Evolutionary conservation across 2,113 vertebrate species (phyloP).

Genomic region (Neodontobutis hainanensis): DNA sequence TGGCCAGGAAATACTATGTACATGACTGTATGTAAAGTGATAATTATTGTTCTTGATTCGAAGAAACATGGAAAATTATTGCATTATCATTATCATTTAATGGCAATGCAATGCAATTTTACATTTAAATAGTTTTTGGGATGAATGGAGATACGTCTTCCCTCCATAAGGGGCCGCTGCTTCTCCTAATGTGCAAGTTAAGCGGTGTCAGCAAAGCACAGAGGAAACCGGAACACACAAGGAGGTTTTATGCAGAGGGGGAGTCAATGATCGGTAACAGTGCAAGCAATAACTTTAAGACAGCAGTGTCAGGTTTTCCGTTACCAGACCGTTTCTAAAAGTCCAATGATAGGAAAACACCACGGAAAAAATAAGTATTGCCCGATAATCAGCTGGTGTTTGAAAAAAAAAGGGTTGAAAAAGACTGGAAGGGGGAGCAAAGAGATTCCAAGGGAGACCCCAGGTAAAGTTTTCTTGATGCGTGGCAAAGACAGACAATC

Average conservation of each 20-base stretch:
- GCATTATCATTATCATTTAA: too few relatives aligned
- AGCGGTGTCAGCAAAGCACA: background rate
- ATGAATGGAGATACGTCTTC: too few relatives aligned
- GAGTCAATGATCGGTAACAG: background rate
- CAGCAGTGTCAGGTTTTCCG: background rate
- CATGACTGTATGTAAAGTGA: background rate
- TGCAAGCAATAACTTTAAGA: background rate
- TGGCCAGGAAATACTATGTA: background rate
- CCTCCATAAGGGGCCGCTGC: constrained; percentile 41
- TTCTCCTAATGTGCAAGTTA: background rate
- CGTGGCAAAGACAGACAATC: constrained; percentile 54
- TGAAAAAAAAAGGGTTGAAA: background rate
- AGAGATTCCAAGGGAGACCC: constrained; percentile 37
- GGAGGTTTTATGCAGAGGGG: background rate
- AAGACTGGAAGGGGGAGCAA: background rate
- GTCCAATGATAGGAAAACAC: background rate
- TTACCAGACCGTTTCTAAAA: constrained; percentile 7
- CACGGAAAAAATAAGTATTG: background rate
- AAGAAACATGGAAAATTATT: too few relatives aligned
- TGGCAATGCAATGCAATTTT: too few relatives aligned
- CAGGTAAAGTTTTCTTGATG: constrained; percentile 66
- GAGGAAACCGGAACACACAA: constrained; percentile 55
- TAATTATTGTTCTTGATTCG: too few relatives aligned
- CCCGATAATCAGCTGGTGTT: background rate
- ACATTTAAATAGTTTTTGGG: background rate